Percentiles rank a stretch among this genome's conserved stretches.
Evolutionary conservation across 2,113 vertebrate species (phyloP).

Genomic region (Leiothrix lutea): DNA sequence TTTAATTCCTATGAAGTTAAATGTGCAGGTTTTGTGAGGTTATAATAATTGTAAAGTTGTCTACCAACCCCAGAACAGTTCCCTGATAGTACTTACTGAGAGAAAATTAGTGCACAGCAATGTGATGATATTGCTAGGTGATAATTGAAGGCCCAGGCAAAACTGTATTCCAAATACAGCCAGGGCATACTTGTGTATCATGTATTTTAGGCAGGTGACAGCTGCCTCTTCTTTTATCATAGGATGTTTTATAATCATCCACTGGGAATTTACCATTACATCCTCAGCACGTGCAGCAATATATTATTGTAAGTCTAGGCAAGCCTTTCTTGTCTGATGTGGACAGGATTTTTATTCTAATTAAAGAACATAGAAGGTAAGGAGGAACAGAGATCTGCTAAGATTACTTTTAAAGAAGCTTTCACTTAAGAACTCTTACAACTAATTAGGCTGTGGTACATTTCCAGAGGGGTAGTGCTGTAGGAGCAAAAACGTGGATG

Average conservation of each 20-base stretch:
- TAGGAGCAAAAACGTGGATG: background rate
- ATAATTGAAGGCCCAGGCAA: background rate
- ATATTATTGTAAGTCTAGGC: background rate
- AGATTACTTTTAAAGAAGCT: slow-evolving; percentile 55
- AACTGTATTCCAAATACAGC: background rate
- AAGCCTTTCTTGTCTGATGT: background rate
- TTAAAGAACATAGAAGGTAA: slow-evolving; percentile 24
- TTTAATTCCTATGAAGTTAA: background rate
- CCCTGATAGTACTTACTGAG: background rate
- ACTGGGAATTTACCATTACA: background rate
- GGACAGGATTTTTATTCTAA: slow-evolving; percentile 36
- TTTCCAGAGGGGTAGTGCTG: background rate
- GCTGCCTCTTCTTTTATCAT: background rate
- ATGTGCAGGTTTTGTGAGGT: background rate
- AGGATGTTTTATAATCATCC: background rate
- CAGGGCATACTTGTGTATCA: background rate
- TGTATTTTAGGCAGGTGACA: background rate
- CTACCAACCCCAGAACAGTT: background rate
- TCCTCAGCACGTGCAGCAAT: background rate
- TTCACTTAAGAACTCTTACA: slow-evolving; percentile 31
- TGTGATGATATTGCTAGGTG: background rate
- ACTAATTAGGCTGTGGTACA: background rate
- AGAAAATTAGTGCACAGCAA: background rate
- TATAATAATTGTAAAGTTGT: background rate
- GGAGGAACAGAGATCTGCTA: slow-evolving; percentile 2